phyloP scores from a whole-genome alignment of 2,113 vertebrate genomes.

The Strix uralensis region DNA sequence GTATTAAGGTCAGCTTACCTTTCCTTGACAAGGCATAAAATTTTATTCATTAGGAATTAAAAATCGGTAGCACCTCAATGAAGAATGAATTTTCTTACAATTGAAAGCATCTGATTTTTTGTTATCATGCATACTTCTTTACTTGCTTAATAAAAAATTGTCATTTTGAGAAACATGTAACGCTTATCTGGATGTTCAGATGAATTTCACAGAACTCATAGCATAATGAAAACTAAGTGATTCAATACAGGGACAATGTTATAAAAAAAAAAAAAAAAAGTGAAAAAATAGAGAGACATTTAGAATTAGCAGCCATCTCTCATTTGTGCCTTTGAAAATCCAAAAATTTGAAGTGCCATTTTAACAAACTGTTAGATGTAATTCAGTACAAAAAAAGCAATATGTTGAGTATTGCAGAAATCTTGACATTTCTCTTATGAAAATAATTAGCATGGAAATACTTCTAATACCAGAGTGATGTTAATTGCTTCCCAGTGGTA shows the following conservation, averaged over 20 bases:
- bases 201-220: background rate
- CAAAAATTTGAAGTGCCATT: background rate
- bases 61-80: background rate
- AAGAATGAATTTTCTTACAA: background rate
- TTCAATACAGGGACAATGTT: background rate
- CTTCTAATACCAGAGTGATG: background rate
- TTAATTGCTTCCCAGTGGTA: constrained; percentile 17
- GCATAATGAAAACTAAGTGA: background rate
- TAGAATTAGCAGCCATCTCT: background rate
- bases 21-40: background rate
- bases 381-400: background rate
- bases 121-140: background rate
- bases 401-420: background rate
- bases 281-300: background rate
- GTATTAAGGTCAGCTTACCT: background rate
- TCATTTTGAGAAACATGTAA: constrained; percentile 1
- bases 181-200: background rate
- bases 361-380: background rate
- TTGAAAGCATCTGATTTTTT: constrained; percentile 1
- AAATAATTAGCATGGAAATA: constrained; percentile 14
- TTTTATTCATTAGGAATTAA: background rate
- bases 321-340: background rate
- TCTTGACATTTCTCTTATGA: background rate
- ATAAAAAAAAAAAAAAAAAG: background rate
- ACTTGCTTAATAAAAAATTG: constrained; percentile 24